Conservation (phyloP, 2,797 vertebrate genomes). For the Halcyon badia region DNA sequence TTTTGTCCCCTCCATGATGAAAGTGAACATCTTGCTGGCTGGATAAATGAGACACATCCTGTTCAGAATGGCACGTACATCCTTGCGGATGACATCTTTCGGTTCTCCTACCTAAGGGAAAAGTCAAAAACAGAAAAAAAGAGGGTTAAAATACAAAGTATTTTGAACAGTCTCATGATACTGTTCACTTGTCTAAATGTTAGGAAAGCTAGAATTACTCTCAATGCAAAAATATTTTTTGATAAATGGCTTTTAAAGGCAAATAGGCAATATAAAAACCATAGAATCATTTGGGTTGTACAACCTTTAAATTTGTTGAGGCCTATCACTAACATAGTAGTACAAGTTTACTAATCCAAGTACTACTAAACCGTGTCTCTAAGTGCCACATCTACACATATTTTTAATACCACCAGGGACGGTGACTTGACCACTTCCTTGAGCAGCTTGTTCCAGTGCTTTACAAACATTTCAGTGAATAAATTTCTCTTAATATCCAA, state of each 20-base stretch:
- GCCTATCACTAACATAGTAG: not conserved
- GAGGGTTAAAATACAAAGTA: not conserved
- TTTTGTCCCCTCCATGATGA: constrained; percentile 97
- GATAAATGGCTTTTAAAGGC: not conserved
- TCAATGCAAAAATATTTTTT: not conserved
- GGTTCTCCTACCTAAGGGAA: constrained; percentile 92
- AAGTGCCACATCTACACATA: fast-evolving
- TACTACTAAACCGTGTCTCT: not conserved
- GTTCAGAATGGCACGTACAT: constrained; percentile 92
- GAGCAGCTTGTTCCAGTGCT: not conserved
- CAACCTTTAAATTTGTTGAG: not conserved
- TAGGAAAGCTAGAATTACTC: not conserved
- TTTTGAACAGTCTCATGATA: not conserved
- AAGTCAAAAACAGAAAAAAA: not conserved
- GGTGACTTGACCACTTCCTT: not conserved
- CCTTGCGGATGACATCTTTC: constrained; percentile 95
- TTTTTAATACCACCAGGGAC: not conserved
- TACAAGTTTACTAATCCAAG: not conserved
- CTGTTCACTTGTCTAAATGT: not conserved
- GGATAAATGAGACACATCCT: constrained; percentile 96
- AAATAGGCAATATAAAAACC: not conserved
- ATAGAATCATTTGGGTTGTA: not conserved
- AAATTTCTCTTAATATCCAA: not conserved
- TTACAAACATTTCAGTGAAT: fast-evolving
- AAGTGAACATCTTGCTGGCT: constrained; percentile 96